These are phyloP conservation scores for Caenorhabditis becei DNA, from an alignment of 2,888 invertebrate species.

Conservation along the genomic window DNA sequence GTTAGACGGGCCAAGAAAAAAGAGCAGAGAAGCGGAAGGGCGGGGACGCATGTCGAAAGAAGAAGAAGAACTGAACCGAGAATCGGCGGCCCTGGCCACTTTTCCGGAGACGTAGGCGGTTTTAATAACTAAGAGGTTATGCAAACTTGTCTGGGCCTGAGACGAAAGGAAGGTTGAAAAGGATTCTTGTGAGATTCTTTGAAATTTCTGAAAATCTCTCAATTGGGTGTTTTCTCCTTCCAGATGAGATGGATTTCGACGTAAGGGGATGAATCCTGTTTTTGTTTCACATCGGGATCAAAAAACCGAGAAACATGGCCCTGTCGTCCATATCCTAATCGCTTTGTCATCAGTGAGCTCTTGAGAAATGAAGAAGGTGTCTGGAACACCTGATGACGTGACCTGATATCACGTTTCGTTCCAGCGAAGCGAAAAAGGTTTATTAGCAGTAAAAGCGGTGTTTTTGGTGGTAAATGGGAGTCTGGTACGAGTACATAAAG, in stretches of 20 bases:
- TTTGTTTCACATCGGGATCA: not conserved
- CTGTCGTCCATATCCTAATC: not conserved
- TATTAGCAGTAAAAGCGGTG: slow-evolving; percentile 1
- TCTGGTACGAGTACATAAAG: not conserved
- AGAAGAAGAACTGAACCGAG: slow-evolving; percentile 14
- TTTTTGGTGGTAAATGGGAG: not conserved
- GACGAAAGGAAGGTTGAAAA: not conserved
- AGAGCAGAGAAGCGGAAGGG: slow-evolving; percentile 11
- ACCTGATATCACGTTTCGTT: not conserved
- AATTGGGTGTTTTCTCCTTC: not conserved
- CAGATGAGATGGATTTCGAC: not conserved
- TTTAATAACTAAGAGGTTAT: slow-evolving; percentile 49
- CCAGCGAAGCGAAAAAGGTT: slow-evolving; percentile 11
- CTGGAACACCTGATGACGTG: not conserved
- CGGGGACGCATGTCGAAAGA: not conserved
- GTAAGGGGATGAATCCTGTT: too few species aligned
- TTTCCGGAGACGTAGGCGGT: slow-evolving; percentile 33
- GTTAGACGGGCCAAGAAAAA: slow-evolving; percentile 17
- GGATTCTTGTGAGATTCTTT: not conserved
- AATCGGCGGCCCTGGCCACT: slow-evolving; percentile 1
- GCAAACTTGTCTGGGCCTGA: slow-evolving; percentile 19
- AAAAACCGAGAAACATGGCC: not conserved
- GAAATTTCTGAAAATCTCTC: not conserved
- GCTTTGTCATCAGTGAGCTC: not conserved
- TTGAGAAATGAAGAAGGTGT: not conserved